Conservation (phyloP, 2,888 invertebrate genomes). For the Trichacis sp. region DNA sequence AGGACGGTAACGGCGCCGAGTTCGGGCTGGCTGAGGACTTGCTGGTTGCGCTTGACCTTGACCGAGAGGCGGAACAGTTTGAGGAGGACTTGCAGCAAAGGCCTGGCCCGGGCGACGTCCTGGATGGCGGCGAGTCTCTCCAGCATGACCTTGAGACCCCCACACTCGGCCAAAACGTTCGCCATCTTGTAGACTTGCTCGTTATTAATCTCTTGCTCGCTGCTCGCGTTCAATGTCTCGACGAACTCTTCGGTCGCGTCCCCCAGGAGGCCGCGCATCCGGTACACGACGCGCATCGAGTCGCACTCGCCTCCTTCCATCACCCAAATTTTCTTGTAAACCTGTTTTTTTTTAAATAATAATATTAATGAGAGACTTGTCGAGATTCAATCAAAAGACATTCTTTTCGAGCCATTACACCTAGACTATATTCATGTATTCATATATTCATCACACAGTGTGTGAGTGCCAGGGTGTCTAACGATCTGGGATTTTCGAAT, state of each 20-base stretch:
- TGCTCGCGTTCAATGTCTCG: conserved; percentile 89
- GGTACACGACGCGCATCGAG: conserved; percentile 96
- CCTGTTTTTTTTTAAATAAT: no score
- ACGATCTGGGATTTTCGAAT: no score
- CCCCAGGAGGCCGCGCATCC: conserved; percentile 96
- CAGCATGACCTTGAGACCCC: conserved; percentile 84
- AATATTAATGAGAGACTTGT: no score
- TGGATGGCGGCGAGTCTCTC: conserved; percentile 87
- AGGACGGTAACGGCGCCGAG: conserved; percentile 86
- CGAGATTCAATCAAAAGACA: background rate
- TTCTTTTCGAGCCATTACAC: no score
- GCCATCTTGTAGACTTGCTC: conserved; percentile 95
- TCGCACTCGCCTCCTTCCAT: conserved; percentile 91
- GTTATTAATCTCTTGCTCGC: conserved; percentile 89
- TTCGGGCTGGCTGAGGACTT: conserved; percentile 87
- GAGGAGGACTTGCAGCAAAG: conserved; percentile 88
- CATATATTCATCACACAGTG: no score
- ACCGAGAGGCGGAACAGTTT: conserved; percentile 91
- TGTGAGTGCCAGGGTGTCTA: no score
- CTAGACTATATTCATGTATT: no score
- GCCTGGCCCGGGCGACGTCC: conserved; percentile 87
- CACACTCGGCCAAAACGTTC: conserved; percentile 85
- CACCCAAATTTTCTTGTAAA: conserved; percentile 82
- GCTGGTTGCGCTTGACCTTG: conserved; percentile 90
- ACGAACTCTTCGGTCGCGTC: conserved; percentile 99